Percentiles rank a stretch among this genome's conserved stretches.
phyloP scores from a whole-genome alignment of 2,888 invertebrate species.

The Autographa gamma region DNA sequence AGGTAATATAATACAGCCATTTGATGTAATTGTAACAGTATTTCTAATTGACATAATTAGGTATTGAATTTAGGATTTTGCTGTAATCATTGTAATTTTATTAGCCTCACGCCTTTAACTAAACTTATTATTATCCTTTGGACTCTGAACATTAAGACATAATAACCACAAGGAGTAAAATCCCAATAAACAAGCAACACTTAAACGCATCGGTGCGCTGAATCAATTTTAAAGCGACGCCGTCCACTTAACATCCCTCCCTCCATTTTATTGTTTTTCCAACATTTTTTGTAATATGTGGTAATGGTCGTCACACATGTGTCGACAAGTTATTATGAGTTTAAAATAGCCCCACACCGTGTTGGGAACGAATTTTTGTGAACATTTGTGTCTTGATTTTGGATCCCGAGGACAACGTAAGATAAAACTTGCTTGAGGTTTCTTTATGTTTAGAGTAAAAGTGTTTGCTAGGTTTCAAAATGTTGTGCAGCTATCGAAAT shows the following conservation, averaged over 20 bases:
- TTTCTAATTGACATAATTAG: too few relatives aligned
- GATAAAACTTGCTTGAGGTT: constrained; percentile 14
- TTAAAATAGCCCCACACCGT: constrained; percentile 86
- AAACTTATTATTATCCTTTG: not conserved
- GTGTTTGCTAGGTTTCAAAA: constrained; percentile 16
- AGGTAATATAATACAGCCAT: too few relatives aligned
- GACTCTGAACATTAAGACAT: not conserved
- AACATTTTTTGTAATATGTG: constrained; percentile 88
- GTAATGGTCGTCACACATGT: constrained; percentile 88
- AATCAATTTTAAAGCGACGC: constrained; percentile 81
- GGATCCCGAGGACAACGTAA: constrained; percentile 17
- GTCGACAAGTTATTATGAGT: constrained; percentile 87
- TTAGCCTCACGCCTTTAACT: too few relatives aligned
- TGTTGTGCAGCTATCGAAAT: not conserved
- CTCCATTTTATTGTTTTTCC: constrained; percentile 86
- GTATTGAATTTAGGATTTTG: too few relatives aligned
- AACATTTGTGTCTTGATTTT: constrained; percentile 62
- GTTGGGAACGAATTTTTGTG: constrained; percentile 79
- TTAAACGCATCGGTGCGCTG: constrained; percentile 63
- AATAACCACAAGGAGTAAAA: not conserved
- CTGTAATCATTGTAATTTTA: too few relatives aligned
- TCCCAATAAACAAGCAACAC: constrained; percentile 44
- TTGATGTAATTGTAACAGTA: too few relatives aligned
- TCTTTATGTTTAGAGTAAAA: constrained; percentile 23
- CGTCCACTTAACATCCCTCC: constrained; percentile 73